Percentiles rank a stretch among this genome's conserved stretches.
These are phyloP conservation scores for Molothrus ater DNA, from an alignment of 2,797 vertebrate genomes.

Conservation along the genomic window DNA sequence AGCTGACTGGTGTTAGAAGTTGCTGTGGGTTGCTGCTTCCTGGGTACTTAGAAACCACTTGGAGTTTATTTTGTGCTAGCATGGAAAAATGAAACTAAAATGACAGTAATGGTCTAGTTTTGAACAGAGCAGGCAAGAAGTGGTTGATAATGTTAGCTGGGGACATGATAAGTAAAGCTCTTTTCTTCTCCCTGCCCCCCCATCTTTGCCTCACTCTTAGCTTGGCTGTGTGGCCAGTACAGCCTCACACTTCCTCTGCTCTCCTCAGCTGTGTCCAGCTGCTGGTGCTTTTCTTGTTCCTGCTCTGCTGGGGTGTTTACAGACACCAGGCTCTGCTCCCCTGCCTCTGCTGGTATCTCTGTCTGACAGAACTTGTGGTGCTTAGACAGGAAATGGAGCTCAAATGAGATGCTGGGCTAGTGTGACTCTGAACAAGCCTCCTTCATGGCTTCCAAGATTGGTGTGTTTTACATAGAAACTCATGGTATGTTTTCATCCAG, in stretches of 20 bases:
- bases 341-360: neutral
- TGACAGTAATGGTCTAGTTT: neutral
- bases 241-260: neutral
- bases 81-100: neutral
- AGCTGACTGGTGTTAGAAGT: neutral
- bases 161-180: neutral
- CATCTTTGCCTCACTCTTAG: neutral
- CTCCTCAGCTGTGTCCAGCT: constrained; percentile 14
- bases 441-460: neutral
- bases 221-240: neutral
- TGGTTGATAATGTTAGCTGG: neutral
- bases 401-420: neutral
- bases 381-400: neutral
- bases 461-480: neutral
- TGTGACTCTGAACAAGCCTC: neutral
- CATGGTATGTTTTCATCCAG: neutral
- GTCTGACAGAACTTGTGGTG: neutral
- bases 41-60: neutral
- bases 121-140: neutral
- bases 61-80: neutral
- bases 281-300: constrained; percentile 1
- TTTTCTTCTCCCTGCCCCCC: neutral
- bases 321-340: neutral
- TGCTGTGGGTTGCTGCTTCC: neutral
- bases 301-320: neutral